These are phyloP conservation scores for Serranus cabrilla DNA, from an alignment of 2,797 vertebrate genomes.

Conservation along the genomic window DNA sequence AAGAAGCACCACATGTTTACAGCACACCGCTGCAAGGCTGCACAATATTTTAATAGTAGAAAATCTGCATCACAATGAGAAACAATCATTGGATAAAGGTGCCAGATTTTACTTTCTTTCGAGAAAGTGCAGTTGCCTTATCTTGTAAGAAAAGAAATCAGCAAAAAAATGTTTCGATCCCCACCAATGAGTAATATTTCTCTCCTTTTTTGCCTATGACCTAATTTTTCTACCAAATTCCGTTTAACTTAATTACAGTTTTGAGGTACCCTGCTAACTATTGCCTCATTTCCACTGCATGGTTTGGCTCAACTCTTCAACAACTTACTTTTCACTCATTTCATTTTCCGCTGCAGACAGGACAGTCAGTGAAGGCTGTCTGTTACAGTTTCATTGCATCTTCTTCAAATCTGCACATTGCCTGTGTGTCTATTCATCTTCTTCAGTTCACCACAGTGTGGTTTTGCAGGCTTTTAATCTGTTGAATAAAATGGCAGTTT, in stretches of 20 bases:
- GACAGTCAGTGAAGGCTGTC: too few relatives aligned
- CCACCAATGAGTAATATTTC: neutral
- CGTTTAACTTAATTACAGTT: neutral
- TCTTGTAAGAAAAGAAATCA: neutral
- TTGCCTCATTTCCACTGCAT: too few relatives aligned
- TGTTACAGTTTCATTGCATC: too few relatives aligned
- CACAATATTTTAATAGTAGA: slow-evolving; percentile 19
- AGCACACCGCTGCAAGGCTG: neutral
- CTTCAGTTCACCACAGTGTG: too few relatives aligned
- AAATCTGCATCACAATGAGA: slow-evolving; percentile 16
- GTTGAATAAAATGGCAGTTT: too few relatives aligned
- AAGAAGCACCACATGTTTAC: slow-evolving; percentile 6
- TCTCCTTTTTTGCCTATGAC: neutral
- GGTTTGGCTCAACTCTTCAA: too few relatives aligned
- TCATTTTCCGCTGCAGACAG: too few relatives aligned
- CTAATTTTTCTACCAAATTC: neutral
- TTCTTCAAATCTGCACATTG: too few relatives aligned
- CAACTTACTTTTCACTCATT: too few relatives aligned
- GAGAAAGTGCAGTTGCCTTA: neutral
- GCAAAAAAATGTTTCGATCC: neutral
- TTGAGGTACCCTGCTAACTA: neutral
- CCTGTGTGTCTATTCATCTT: too few relatives aligned
- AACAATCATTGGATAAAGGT: neutral
- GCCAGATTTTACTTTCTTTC: slow-evolving; percentile 8
- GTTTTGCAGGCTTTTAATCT: too few relatives aligned